Base-by-base conservation (phyloP, 2,888 invertebrate genomes). In the Apamea monoglypha region DNA sequence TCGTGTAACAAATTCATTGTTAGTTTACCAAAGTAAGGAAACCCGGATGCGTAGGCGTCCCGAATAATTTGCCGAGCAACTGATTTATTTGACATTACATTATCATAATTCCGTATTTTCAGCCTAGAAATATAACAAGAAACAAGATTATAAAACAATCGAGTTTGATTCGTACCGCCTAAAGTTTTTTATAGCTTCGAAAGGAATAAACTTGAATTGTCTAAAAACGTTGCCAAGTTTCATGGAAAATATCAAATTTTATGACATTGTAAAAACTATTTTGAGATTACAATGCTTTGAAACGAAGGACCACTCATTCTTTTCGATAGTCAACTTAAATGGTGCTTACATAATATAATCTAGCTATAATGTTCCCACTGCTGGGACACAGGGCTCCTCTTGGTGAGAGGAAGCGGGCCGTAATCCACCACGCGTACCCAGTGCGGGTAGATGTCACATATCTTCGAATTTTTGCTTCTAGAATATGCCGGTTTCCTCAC, bases 151-250 rank as follows among this genome's bases (percentile, higher is more conserved):
- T 61, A 50, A 74, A 81, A 80, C 74, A 76, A 76, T 72, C 25
- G 74, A 74, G 40, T 76, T 84, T 69, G 56, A 71, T 81, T 84
- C 36, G 53, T 66, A 70, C 70, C 61, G 36, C n/a, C 56, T 29
- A 25, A 76, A 81, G 76, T 81, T 81, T 73, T 73, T 81, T 66
- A 40, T 73, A 63, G 76, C 73, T 81, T 78, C 32, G 18, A 10
- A 66, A 76, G 70, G n/a, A 63, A 82, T 84, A 56, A 64, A 79
- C 77, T 84, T 36, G 77, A 68, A 81, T 82, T 79, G n/a, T 50
- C 47, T 77, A 56, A 73, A 66, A 85, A 74, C 29, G 66, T 73
- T 74, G 74, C 64, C 72, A 75, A 82, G 40, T 82, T 71, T 50
- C 4, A 68, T 72, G 2, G 70, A 44, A 63, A 56, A 56, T 6